Evolutionary conservation across 2,113 vertebrate genomes (phyloP).

Genomic region (Microtus oregoni): DNA sequence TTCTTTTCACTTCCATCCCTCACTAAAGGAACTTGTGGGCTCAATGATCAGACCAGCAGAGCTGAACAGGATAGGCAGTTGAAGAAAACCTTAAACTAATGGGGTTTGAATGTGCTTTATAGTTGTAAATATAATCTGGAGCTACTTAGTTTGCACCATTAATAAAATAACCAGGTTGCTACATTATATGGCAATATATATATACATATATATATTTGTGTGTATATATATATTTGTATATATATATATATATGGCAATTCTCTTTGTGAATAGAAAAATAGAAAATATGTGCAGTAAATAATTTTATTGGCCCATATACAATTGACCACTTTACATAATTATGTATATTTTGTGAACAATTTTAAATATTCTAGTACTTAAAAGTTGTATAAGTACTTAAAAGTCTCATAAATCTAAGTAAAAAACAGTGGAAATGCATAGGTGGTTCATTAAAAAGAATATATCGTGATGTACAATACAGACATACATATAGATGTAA

Average conservation of each 20-base stretch:
- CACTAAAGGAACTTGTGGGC: background rate
- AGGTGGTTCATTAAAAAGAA: background rate
- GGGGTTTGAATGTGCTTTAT: background rate
- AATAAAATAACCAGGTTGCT: constrained; percentile 24
- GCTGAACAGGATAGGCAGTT: background rate
- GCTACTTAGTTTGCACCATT: constrained; percentile 29
- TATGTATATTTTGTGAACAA: background rate
- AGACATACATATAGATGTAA: background rate
- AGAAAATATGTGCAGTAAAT: background rate
- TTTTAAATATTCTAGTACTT: background rate
- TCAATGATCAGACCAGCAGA: too few relatives aligned
- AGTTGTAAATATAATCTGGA: background rate
- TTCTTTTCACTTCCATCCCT: background rate
- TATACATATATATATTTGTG: too few relatives aligned
- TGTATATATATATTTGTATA: too few relatives aligned
- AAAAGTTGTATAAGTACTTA: background rate
- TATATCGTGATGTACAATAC: background rate
- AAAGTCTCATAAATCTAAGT: background rate
- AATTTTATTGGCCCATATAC: background rate
- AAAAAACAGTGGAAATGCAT: background rate
- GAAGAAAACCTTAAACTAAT: background rate
- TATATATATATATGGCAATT: background rate
- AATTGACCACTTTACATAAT: background rate
- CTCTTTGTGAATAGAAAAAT: background rate
- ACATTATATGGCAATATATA: background rate